phyloP scores from a whole-genome alignment of 2,113 vertebrate species.

The Caloenas nicobarica region DNA sequence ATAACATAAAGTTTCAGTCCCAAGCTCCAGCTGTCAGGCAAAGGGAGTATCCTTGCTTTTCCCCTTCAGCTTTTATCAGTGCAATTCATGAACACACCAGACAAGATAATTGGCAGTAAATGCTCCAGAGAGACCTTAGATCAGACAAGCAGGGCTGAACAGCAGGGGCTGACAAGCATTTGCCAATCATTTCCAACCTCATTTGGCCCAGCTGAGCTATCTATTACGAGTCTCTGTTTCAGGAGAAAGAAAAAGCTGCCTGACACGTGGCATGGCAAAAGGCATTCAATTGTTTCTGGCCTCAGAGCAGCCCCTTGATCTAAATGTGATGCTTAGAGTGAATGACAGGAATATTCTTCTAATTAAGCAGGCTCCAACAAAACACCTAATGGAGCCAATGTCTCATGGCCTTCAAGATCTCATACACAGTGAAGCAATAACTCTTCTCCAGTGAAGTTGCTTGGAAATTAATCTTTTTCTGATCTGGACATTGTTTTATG shows the following conservation, averaged over 20 bases:
- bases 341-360: not conserved
- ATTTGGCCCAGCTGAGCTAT: not conserved
- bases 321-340: not conserved
- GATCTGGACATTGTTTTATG: not conserved
- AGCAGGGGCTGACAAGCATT: not conserved
- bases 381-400: not conserved
- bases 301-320: not conserved
- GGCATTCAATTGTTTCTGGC: not conserved
- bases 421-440: rapidly evolving
- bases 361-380: not conserved
- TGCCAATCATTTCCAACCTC: not conserved
- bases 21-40: not conserved
- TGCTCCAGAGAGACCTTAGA: not conserved
- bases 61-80: not conserved
- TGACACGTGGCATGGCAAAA: rapidly evolving
- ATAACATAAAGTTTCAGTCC: not conserved
- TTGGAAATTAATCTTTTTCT: not conserved
- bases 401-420: not conserved
- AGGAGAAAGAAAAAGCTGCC: not conserved
- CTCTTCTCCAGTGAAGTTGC: not conserved
- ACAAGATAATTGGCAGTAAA: not conserved
- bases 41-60: not conserved
- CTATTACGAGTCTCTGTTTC: not conserved
- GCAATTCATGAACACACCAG: not conserved
- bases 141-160: not conserved